Evolutionary conservation across 2,113 vertebrate genomes (phyloP), one percentile per base, ranked within the genome.

Genomic region (Bombycilla garrulus): DNA sequence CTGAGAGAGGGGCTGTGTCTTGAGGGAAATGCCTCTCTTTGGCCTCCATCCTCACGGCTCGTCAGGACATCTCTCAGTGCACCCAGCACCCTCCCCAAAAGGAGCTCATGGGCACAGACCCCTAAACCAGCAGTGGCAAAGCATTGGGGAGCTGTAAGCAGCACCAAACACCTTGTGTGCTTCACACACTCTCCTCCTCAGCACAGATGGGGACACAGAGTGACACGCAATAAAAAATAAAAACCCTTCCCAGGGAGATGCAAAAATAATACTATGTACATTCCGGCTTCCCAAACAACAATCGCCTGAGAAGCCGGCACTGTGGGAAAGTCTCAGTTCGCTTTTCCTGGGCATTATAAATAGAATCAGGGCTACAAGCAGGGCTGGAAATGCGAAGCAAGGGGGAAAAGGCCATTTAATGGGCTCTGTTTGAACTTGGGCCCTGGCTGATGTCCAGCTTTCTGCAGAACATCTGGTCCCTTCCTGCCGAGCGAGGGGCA

Each of bases 271-370:
- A 66, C 25, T 9, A 2, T 4, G 54, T 71, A 90, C 95, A 95
- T 96, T 97, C 96, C 95, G 83, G 81, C 54, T 96, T 95, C 88
- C 94, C 25, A 1, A 96, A 90, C 90, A 96, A 97, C 96, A 96
- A 96, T 96, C 29, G 76, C 71, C 58, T 48, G 89, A 89, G 78
- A 81, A 91, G 81, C 71, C 79, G 0, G 82, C 81, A 79, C 93
- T 95, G 96, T 97, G 97, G 96, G 97, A 97, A 97, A 95, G 91
- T 91, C 91, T 92, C 92, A 50, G 79, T 84, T 97, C 3, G 38
- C 78, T 97, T 95, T 97, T 97, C 96, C 97, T 97, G 81, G 62
- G 23, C 61, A 71, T 87, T 97, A 97, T 97, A 97, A 97, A 97
- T 97, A 97, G 96, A 86, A 70, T 16, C 40, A 81, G 3, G 72